These are phyloP conservation scores for Ahaetulla prasina DNA, from an alignment of 2,113 vertebrate genomes.

Conservation along the genomic window DNA sequence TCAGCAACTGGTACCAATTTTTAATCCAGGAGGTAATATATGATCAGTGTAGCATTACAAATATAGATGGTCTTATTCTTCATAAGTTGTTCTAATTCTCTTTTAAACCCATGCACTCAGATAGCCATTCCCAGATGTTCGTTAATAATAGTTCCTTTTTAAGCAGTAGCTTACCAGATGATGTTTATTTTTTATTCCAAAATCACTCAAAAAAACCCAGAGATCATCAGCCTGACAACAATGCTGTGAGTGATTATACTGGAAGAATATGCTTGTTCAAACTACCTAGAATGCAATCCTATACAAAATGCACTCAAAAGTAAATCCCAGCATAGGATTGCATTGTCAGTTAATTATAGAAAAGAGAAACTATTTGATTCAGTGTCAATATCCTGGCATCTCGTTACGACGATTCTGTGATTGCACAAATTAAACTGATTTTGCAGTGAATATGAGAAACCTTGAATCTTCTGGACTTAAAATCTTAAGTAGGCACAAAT, in stretches of 20 bases:
- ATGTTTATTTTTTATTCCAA: not conserved
- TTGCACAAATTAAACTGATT: not conserved
- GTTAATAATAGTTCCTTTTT: not conserved
- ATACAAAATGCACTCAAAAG: not conserved
- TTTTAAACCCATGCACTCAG: not conserved
- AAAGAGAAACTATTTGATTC: not conserved
- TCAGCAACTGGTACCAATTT: not conserved
- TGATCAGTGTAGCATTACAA: not conserved
- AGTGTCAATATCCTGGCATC: not conserved
- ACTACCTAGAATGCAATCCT: not conserved
- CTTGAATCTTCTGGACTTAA: not conserved
- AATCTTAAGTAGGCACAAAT: not conserved
- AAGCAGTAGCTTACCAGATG: not conserved
- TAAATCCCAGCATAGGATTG: not conserved
- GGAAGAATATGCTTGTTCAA: not conserved
- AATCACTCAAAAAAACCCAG: not conserved
- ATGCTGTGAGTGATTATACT: not conserved
- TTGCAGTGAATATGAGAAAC: not conserved
- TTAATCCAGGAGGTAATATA: not conserved
- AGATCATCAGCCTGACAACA: not conserved
- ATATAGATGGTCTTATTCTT: not conserved
- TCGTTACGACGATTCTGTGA: not conserved
- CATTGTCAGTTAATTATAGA: not conserved
- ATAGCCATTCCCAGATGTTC: not conserved
- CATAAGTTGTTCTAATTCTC: not conserved